Evolutionary conservation across 2,113 vertebrate genomes (phyloP), one percentile per base, ranked within the genome.

Genomic region (Empidonax traillii): DNA sequence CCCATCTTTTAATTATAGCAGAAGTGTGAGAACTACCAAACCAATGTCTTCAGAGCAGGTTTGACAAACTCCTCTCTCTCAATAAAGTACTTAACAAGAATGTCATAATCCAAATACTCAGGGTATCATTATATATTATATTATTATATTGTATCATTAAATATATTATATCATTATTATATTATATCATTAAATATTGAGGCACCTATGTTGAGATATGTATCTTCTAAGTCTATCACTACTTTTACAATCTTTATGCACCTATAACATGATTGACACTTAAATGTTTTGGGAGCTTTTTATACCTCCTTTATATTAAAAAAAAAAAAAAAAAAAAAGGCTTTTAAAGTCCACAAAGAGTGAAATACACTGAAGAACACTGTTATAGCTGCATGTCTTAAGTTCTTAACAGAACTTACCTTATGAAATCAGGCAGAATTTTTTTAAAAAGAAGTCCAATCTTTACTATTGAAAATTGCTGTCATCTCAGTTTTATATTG

Each of bases 201-300:
- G 18, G 47, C 11, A 72, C n/a, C 20, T 41, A 47, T 13, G 8
- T 43, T 63, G 53, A 35, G 84, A 68, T 53, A 68, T 3, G 0
- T 9, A 79, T 22, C 27, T 59, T 43, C 19, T 35, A 80, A 76
- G 24, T 58, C 14, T 10, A 21, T 31, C 37, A 80, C 72, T 41
- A 37, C 37, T 61, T n/a, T 56, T 65, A 49, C 13, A 47, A 23
- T 39, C 27, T 28, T 63, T 35, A 20, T 39, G 30, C 33, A 51
- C 30, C n/a, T 58, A 22, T 51, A 37, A 78, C 10, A 10, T 24
- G 17, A 68, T 5, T 46, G 25, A 74, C 12, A 71, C 28, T 37
- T 47, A 55, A 79, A 53, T 17, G 2, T 1, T 51, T 56, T 39
- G 1, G 10, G 1, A 0, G 5, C 18, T 4, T 15, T 63, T 55